These are phyloP conservation scores for Passerina amoena DNA, from an alignment of 2,113 vertebrate genomes.

Conservation along the genomic window DNA sequence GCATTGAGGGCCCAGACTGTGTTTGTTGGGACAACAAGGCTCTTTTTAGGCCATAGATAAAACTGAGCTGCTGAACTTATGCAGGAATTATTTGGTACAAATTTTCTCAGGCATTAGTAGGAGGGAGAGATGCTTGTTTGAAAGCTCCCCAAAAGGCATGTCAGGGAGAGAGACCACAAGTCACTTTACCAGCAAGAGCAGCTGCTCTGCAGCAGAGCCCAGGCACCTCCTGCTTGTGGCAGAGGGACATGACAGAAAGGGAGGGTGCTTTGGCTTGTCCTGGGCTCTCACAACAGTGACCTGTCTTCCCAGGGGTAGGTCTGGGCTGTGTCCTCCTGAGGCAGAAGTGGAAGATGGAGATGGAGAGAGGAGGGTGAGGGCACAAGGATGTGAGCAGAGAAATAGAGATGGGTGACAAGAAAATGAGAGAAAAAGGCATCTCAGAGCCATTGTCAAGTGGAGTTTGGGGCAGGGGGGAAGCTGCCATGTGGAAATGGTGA, in stretches of 20 bases:
- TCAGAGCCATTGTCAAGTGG: not conserved
- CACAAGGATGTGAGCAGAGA: not conserved
- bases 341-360: not conserved
- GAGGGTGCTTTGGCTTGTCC: not conserved
- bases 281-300: not conserved
- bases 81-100: not conserved
- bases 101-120: not conserved
- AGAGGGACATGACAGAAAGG: not conserved
- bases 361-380: not conserved
- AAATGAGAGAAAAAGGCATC: not conserved
- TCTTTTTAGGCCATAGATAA: not conserved
- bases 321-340: not conserved
- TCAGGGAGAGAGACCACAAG: not conserved
- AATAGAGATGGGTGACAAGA: not conserved
- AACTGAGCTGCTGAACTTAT: not conserved
- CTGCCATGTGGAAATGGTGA: not conserved
- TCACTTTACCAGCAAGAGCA: not conserved
- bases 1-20: not conserved
- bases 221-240: not conserved
- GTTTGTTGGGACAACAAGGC: not conserved
- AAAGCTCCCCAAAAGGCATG: not conserved
- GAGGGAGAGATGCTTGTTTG: not conserved
- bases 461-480: not conserved
- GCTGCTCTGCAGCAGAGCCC: not conserved
- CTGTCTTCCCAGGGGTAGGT: not conserved